Evolutionary conservation across 2,888 invertebrate species (phyloP).

Genomic region (Helicoverpa assulta): DNA sequence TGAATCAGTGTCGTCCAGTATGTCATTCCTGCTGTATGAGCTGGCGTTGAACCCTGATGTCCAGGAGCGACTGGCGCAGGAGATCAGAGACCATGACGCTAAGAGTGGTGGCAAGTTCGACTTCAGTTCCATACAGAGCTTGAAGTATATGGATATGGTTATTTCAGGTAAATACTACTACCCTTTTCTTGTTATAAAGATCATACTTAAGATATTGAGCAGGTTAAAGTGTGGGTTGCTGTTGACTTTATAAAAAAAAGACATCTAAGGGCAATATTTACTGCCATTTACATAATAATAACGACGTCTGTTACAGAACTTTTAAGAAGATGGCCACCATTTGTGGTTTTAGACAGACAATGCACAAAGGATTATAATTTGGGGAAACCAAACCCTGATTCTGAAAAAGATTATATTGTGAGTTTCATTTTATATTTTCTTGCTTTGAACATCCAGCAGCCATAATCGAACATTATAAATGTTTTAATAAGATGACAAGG

Average conservation of each 20-base stretch:
- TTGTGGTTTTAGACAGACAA: conserved; percentile 79
- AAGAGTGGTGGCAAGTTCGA: conserved; percentile 83
- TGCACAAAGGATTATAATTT: conserved; percentile 88
- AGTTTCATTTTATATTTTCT: conserved; percentile 52
- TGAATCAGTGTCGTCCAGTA: conserved; percentile 83
- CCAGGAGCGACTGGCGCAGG: conserved; percentile 88
- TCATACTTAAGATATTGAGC: no score
- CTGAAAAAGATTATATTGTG: conserved; percentile 75
- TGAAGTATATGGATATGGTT: conserved; percentile 92
- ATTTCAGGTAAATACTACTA: conserved; percentile 86
- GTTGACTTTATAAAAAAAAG: no score
- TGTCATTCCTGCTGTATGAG: conserved; percentile 89
- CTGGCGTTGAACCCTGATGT: conserved; percentile 90
- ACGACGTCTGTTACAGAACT: no score
- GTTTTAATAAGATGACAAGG: no score
- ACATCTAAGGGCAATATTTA: no score
- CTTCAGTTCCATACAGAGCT: conserved; percentile 87
- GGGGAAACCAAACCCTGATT: conserved; percentile 73
- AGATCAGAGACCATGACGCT: conserved; percentile 86
- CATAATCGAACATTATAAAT: no score
- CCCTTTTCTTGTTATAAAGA: no score
- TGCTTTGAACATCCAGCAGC: no score
- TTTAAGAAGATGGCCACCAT: conserved; percentile 80
- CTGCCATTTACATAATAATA: no score
- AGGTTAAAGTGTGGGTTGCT: no score